phyloP scores from a whole-genome alignment of 2,113 vertebrate species.

The Regulus satrapa region DNA sequence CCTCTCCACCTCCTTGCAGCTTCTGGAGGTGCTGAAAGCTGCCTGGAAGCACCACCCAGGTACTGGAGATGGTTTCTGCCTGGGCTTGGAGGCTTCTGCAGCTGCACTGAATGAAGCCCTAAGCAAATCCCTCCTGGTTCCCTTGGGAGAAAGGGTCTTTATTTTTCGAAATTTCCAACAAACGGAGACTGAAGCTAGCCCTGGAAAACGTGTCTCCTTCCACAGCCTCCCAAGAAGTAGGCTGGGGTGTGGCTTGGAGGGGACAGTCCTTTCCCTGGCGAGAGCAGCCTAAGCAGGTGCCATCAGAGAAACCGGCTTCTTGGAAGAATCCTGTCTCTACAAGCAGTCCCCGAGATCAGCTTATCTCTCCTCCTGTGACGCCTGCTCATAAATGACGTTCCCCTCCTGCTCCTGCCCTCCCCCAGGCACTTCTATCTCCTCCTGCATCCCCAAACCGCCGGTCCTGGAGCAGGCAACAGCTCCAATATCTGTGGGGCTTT shows the following conservation, averaged over 20 bases:
- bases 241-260: background rate
- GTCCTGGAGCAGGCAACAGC: background rate
- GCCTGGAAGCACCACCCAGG: background rate
- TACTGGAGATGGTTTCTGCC: background rate
- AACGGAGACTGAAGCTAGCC: background rate
- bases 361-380: constrained; percentile 19
- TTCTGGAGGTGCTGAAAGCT: background rate
- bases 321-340: background rate
- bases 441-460: fast-evolving
- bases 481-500: background rate
- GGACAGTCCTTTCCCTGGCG: background rate
- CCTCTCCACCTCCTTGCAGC: background rate
- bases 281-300: fast-evolving
- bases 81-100: background rate
- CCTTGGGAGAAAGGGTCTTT: background rate
- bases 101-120: background rate
- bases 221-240: background rate
- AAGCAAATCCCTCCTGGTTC: background rate
- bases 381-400: background rate
- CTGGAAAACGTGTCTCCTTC: background rate
- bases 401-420: background rate
- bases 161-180: background rate
- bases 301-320: background rate
- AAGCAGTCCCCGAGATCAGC: background rate
- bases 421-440: background rate